Evolutionary conservation across 2,113 vertebrate genomes (phyloP).

Genomic region (Podiceps cristatus): DNA sequence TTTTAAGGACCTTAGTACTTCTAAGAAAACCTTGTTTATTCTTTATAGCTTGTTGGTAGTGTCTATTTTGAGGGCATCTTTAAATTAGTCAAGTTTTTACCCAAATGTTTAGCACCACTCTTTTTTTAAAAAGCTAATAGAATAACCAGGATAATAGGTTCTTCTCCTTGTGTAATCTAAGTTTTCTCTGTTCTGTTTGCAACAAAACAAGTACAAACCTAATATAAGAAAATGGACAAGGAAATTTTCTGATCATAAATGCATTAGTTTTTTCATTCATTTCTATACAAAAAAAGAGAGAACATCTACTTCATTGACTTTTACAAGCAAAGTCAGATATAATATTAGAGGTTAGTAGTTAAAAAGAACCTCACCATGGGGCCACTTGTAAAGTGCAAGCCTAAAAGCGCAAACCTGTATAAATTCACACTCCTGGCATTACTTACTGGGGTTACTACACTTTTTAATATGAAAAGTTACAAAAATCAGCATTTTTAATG

Average conservation of each 20-base stretch:
- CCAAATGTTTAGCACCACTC: neutral
- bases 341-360: neutral
- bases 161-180: neutral
- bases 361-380: neutral
- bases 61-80: neutral
- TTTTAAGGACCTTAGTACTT: neutral
- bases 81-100: neutral
- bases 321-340: neutral
- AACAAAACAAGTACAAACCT: neutral
- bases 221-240: neutral
- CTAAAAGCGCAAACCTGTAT: neutral
- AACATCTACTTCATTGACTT: neutral
- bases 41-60: neutral
- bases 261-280: neutral
- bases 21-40: neutral
- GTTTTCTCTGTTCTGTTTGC: neutral
- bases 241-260: neutral
- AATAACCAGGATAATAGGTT: neutral
- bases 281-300: neutral
- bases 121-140: neutral
- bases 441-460: neutral
- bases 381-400: neutral
- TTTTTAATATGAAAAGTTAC: neutral
- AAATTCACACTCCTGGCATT: neutral
- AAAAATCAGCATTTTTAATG: neutral